Evolutionary conservation across 2,797 vertebrate genomes (phyloP), one percentile per base, ranked within the genome.

Genomic region (Microchirus variegatus): DNA sequence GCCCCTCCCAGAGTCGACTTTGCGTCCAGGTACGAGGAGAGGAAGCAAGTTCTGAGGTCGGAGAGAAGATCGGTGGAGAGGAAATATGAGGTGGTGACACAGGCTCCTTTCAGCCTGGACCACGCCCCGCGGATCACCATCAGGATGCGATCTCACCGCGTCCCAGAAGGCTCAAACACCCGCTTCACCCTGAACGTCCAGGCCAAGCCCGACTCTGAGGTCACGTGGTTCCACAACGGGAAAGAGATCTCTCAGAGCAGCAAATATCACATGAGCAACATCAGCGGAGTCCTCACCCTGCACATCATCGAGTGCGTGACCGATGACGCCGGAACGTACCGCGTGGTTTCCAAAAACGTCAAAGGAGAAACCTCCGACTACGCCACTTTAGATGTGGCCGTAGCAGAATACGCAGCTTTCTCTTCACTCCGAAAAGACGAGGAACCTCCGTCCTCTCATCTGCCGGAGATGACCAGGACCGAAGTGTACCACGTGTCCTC

Each of bases 311-410:
- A 95, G 80, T 99, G 97, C 75, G 92, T 95, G 31, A 91, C 90
- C 53, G 96, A 98, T 47, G 97, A 99, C 73, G 93, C 95, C 0
- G 98, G 98, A 55, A 98, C 96, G 9, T 99, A 99, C 67, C 94
- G 96, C 47, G 95, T 94, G 10, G 90, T 98, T 63, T 97, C 96
- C 84, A 95, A 89, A 75, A 99, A 98, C 60, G 74, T 93, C 82
- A 98, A 95, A 91, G 98, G 98, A 16, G 96, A 99, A 74, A 94
- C 95, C 18, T 97, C 96, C 8, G 98, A 99, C 83, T 99, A 97
- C 18, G 96, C 96, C 15, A 99, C 96, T 1, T 75, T 99, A 58
- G 98, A 99, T 62, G 95, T 99, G 41, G 92, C 95, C 22, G 95
- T 91, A 64, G 94, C 92, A 59, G 95, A 94, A 80, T 99, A 94